Base-by-base conservation (phyloP, 2,797 vertebrate genomes). In the Moxostoma hubbsi region DNA sequence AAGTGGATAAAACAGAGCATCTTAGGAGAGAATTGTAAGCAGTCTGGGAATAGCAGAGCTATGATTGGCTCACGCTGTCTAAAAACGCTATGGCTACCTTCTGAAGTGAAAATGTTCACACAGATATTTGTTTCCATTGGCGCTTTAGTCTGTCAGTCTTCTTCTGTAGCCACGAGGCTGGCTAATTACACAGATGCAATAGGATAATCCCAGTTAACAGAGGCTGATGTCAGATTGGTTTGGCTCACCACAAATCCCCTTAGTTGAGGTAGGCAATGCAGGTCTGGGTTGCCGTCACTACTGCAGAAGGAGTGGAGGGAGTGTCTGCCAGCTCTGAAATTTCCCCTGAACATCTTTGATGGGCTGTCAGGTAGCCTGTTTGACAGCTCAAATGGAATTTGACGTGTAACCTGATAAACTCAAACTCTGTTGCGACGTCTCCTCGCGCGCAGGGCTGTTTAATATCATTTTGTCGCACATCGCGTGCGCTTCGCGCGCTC, bases 81-180 rank as follows among this genome's bases (percentile, higher is more conserved):
- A 77, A 83, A 86, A 85, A 83, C 78, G 82, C 24, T 36, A 36
- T 36, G 4, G 36, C 36, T 79, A 63, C 12, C 75, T 64, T 51
- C 43, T 5, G 3, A 46, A 71, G 47, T 18, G 57, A 67, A 36
- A 36, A 36, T 86, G 89, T 85, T 88, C 74, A 82, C 86, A 80
- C 79, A 49, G 82, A 82, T 85, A 9, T 15, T 51, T 47, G 64
- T 8, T 87, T 80, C 84, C 54, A 91, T 91, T 92, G 91, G 93
- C 67, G 72, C 69, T 7, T 62, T 53, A 12, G 9, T 11, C 81
- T 86, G 89, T 83, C 90, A 79, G 8, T 91, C 85, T 72, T 61
- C 59, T 46, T n/a, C 57, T 9, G 77, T 10, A 1, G 36, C 64
- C 53, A 75, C 68, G 67, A 87, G 85, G 75, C 91, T 89, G 77